A percentile compares a stretch with the other conserved stretches of the same genome.
phyloP scores from a whole-genome alignment of 2,888 invertebrate species.

The Plutella xylostella region DNA sequence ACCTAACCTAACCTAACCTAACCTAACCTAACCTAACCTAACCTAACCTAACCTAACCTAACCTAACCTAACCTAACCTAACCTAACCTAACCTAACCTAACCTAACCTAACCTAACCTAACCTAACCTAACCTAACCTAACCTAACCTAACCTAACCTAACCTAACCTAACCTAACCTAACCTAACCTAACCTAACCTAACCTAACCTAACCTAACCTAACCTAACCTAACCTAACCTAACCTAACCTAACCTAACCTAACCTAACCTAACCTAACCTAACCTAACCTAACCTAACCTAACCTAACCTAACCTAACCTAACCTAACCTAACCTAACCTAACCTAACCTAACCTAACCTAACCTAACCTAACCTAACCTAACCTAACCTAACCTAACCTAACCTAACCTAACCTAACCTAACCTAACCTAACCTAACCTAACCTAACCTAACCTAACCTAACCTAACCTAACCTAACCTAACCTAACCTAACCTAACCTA shows the following conservation, averaged over 20 bases:
- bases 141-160: constrained; percentile 15
- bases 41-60: constrained; percentile 13
- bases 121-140: constrained; percentile 12
- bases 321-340: constrained; percentile 9
- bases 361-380: constrained; percentile 7
- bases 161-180: constrained; percentile 17
- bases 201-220: constrained; percentile 15
- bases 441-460: constrained; percentile 4
- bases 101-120: constrained; percentile 7
- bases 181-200: constrained; percentile 18
- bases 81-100: constrained; percentile 9
- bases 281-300: constrained; percentile 9
- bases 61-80: constrained; percentile 9
- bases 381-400: not conserved
- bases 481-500: constrained; percentile 6
- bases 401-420: constrained; percentile 14
- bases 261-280: constrained; percentile 9
- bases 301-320: constrained; percentile 9
- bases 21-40: too few relatives aligned
- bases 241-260: constrained; percentile 9
- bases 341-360: constrained; percentile 11
- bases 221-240: constrained; percentile 7
- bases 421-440: not conserved
- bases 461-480: constrained; percentile 6
- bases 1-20: too few relatives aligned